Percentiles rank a stretch among this genome's conserved stretches.
Evolutionary conservation across 2,797 vertebrate genomes (phyloP).

Genomic region (Neosalanx taihuensis): DNA sequence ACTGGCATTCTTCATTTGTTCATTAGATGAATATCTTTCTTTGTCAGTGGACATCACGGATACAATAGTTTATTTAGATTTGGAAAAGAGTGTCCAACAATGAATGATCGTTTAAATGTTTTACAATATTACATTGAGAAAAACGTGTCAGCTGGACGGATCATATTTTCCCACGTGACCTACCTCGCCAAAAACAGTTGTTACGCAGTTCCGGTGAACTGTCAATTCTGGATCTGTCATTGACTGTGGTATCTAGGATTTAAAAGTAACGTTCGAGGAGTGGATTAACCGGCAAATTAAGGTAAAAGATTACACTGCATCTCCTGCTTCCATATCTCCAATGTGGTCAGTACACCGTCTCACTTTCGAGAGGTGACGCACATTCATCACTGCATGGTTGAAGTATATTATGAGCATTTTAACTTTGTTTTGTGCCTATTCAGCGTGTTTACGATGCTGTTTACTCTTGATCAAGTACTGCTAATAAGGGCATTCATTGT

Average conservation of each 20-base stretch:
- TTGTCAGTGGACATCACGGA: neutral
- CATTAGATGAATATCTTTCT: neutral
- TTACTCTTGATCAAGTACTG: neutral
- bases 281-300: slow-evolving; percentile 11
- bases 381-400: neutral
- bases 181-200: neutral
- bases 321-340: neutral
- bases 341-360: neutral
- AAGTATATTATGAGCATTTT: neutral
- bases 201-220: slow-evolving; percentile 68
- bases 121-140: neutral
- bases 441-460: neutral
- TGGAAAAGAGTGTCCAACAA: neutral
- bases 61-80: neutral
- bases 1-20: neutral
- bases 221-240: slow-evolving; percentile 52
- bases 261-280: slow-evolving; percentile 16
- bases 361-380: neutral
- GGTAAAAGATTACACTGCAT: slow-evolving; percentile 36
- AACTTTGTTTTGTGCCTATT: neutral
- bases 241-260: slow-evolving; percentile 40
- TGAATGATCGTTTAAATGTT: neutral
- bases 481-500: neutral
- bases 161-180: slow-evolving; percentile 14
- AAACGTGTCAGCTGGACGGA: neutral